phyloP scores from a whole-genome alignment of 2,113 vertebrate genomes.

The Camelus dromedarius region DNA sequence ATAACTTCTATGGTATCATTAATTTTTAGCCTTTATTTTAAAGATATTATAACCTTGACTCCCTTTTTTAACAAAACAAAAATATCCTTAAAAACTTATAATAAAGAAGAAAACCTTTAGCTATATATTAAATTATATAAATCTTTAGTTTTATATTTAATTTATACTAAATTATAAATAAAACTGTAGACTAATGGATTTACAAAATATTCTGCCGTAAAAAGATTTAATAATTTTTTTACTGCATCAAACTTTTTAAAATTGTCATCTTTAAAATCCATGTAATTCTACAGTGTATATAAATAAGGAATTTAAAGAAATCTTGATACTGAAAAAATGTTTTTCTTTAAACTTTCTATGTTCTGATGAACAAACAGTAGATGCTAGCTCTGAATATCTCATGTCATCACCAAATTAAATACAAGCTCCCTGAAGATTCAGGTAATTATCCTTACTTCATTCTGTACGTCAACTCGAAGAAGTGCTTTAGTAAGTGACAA shows the following conservation, averaged over 20 bases:
- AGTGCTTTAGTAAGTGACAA: background rate
- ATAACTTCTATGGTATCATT: background rate
- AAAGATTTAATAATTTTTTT: slow-evolving; percentile 10
- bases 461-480: background rate
- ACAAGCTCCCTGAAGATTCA: background rate
- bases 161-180: background rate
- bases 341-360: background rate
- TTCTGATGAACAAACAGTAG: background rate
- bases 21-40: slow-evolving; percentile 1
- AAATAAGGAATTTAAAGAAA: background rate
- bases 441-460: background rate
- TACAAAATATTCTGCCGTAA: background rate
- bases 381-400: background rate
- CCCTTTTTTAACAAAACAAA: slow-evolving; percentile 10
- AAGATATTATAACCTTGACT: background rate
- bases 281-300: background rate
- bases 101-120: background rate
- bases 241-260: background rate
- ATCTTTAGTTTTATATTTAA: background rate
- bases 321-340: background rate
- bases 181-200: background rate
- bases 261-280: background rate
- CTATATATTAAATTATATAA: background rate
- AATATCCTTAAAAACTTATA: background rate
- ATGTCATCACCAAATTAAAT: background rate